Base-by-base conservation (phyloP, 2,888 invertebrate genomes). In the Archips crataeganus region DNA sequence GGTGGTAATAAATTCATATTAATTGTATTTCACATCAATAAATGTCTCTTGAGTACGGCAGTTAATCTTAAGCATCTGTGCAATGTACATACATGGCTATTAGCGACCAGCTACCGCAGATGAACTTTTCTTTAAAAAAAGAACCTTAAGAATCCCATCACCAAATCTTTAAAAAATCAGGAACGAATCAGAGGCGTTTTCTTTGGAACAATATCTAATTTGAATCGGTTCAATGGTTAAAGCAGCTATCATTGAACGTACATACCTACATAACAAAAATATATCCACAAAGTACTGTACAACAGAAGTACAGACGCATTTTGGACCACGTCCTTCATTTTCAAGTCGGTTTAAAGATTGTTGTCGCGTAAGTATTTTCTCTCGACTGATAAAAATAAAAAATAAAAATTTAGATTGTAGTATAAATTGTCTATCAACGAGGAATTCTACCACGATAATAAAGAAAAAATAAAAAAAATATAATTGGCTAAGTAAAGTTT, bases 171-270 rank as follows among this genome's bases (percentile, higher is more conserved):
- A 11, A 32, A 54, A 47, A 23, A 32, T 57, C 51, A 32, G 57
- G 11, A 23, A 10, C 57, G 32, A 0, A 10, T 57, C 6, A 11
- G 32, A 32, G 11, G 15, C 15, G 23, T 54, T 10, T 23, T 11
- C 32, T 57, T 32, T 57, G 11, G 23, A 32, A 57, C 32, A 57
- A 57, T n/a, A 11, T 32, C 4, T 32, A 11, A 4, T 11, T 23
- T 57, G 10, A 32, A 57, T 32, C 57, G 57, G 57, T 57, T 32
- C 57, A 57, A 57, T 57, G 57, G 3, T 32, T 10, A 57, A 57
- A 57, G 51, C 51, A 57, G 57, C 57, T 57, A 57, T 32, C 57
- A 57, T 32, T 57, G 57, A 57, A 57, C 57, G 32, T 57, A 57
- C 57, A 57, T 57, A 57, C 57, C 57, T 57, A 57, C 57, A 57